Percentiles rank a stretch among this genome's conserved stretches.
phyloP scores from a whole-genome alignment of 2,888 invertebrate species.

The Tanypteryx hageni region DNA sequence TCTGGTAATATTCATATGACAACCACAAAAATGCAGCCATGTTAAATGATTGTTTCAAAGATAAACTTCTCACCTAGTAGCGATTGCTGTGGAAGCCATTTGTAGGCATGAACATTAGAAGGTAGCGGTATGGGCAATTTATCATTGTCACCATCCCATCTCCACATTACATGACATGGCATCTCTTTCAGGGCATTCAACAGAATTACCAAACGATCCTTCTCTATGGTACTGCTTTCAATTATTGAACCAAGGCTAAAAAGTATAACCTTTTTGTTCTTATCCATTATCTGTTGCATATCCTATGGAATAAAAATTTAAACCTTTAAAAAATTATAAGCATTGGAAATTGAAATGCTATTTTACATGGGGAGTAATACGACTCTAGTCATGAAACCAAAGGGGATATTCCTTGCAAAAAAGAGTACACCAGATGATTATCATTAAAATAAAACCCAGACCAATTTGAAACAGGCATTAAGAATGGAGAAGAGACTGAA shows the following conservation, averaged over 20 bases:
- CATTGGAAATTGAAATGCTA: neutral
- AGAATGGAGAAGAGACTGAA: too few relatives aligned
- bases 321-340: neutral
- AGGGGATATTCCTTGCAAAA: neutral
- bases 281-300: conserved; percentile 75
- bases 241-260: conserved; percentile 81
- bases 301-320: conserved; percentile 69
- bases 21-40: too few relatives aligned
- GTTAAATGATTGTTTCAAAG: too few relatives aligned
- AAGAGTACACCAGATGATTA: too few relatives aligned
- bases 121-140: conserved; percentile 71
- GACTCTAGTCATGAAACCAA: neutral
- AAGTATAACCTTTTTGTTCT: conserved; percentile 78
- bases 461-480: too few relatives aligned
- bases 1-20: too few relatives aligned
- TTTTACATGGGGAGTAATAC: neutral
- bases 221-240: conserved; percentile 74
- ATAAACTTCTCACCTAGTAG: conserved; percentile 1
- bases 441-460: neutral
- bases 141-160: conserved; percentile 75
- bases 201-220: conserved; percentile 76
- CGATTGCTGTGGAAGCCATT: conserved; percentile 53
- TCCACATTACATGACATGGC: conserved; percentile 78
- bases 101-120: conserved; percentile 22
- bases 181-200: conserved; percentile 77